phyloP scores from a whole-genome alignment of 53 echinoderm and acorn worm genomes.

The Actinopyga echinites region DNA sequence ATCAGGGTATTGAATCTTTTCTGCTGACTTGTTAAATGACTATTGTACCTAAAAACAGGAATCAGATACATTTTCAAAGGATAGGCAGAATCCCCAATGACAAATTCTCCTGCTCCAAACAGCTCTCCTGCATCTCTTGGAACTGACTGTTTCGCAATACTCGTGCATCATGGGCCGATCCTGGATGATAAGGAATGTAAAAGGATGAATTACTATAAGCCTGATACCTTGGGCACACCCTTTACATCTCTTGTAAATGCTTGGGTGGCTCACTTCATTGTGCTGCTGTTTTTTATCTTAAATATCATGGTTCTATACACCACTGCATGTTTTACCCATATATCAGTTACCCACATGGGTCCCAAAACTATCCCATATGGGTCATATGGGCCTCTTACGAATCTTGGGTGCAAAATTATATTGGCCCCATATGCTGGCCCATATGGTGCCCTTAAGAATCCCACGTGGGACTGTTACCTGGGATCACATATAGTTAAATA shows the following conservation, averaged over 20 bases:
- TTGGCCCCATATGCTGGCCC: too few species aligned
- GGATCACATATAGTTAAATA: too few species aligned
- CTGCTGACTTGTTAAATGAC: conserved; percentile 35
- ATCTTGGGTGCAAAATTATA: too few species aligned
- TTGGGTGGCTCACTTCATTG: too few species aligned
- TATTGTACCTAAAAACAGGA: conserved; percentile 36
- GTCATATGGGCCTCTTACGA: too few species aligned
- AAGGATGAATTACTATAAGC: not conserved
- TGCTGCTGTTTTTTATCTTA: too few species aligned
- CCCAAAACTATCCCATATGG: too few species aligned
- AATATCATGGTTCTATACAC: too few species aligned
- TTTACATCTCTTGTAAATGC: not conserved
- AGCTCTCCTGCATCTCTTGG: not conserved
- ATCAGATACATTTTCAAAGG: conserved; percentile 30
- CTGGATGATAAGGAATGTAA: not conserved
- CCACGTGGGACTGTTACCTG: too few species aligned
- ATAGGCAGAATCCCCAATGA: conserved; percentile 39
- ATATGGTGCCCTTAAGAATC: too few species aligned
- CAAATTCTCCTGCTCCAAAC: not conserved
- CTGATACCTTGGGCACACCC: not conserved
- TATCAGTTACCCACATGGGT: too few species aligned
- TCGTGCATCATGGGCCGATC: conserved; percentile 47
- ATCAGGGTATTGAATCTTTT: conserved; percentile 28
- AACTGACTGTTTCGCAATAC: conserved; percentile 28
- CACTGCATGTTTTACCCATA: too few species aligned